Evolutionary conservation across 2,888 invertebrate genomes (phyloP).

Genomic region (Rhorus exstirpatorius): DNA sequence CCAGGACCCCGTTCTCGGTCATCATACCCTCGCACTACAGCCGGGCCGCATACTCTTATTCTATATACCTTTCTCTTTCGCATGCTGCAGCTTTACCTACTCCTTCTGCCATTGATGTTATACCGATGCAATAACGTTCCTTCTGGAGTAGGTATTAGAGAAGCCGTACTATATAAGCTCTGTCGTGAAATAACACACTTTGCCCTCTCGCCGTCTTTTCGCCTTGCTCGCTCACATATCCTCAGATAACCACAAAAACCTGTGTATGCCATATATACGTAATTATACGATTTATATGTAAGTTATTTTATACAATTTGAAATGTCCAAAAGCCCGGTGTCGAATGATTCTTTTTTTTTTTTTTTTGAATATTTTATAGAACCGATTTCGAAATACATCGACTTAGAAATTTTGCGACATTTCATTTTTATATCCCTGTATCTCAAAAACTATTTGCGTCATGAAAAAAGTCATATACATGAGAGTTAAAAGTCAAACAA

Average conservation of each 20-base stretch:
- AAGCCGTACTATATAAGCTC: conserved; percentile 45
- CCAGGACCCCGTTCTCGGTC: conserved; percentile 51
- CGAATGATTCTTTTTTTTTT: no score
- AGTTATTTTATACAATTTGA: no score
- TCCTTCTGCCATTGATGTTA: conserved; percentile 42
- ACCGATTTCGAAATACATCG: no score
- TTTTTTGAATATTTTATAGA: no score
- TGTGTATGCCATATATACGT: background rate
- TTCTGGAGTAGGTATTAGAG: conserved; percentile 55
- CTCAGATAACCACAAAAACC: background rate
- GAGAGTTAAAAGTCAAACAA: no score
- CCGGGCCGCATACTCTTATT: conserved; percentile 2
- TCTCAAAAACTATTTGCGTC: no score
- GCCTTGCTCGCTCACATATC: conserved; percentile 12
- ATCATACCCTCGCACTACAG: conserved; percentile 22
- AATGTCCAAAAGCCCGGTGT: no score
- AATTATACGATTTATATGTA: no score
- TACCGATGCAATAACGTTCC: conserved; percentile 55
- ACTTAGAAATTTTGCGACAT: no score
- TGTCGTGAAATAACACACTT: conserved; percentile 49
- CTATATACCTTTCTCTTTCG: conserved; percentile 11
- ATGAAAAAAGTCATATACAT: no score
- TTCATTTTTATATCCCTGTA: no score
- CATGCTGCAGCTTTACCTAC: conserved; percentile 47
- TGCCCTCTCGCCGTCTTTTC: conserved; percentile 47